Base-by-base conservation (phyloP, 1,140 invertebrate species). In the Colletes latitarsis region DNA sequence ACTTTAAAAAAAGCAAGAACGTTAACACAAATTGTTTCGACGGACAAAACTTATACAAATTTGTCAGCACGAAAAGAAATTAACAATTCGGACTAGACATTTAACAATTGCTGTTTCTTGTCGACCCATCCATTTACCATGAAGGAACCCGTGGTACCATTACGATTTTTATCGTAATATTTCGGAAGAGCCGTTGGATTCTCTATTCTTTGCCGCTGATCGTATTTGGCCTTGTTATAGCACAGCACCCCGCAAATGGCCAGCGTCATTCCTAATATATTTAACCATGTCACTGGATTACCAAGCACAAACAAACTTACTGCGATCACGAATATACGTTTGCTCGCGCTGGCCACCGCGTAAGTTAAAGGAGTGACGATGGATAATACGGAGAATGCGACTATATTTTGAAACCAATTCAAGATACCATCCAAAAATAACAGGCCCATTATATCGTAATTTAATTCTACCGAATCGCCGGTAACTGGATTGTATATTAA, bases 321-420 rank as follows among this genome's bases (percentile, higher is more conserved):
- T 30, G 95, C 96, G 87, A 99, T 99, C 21, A 99, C 97, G 79
- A 97, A 97, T 82, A 99, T 98, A 86, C 98, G 94, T 93, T 99
- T 99, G n/a, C 98, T 98, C 15, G 98, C 97, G 92, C 97, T 99
- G 17, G 98, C 98, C 30, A 99, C 98, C 0, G 98, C 98, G 92
- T 99, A 99, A 0, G 98, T 98, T 39, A 99, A 94, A 19, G 98
- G 98, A 17, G 98, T 96, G 2, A 99, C 97, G 75, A 98, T 92
- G 39, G 96, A 96, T 77, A 99, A 94, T 41, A 99, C 96, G 78
- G 97, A 98, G 92, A 99, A 99, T 0, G 98, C 98, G 39, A 99
- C 95, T 73, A 99, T 96, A 90, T 99, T 99, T 92, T 99, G 98
- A 78, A 98, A 92, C 96, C 98, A 99, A 91, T 97, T 99, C 70